phyloP scores from a whole-genome alignment of 2,797 vertebrate genomes.

The Cyprinella venusta region DNA sequence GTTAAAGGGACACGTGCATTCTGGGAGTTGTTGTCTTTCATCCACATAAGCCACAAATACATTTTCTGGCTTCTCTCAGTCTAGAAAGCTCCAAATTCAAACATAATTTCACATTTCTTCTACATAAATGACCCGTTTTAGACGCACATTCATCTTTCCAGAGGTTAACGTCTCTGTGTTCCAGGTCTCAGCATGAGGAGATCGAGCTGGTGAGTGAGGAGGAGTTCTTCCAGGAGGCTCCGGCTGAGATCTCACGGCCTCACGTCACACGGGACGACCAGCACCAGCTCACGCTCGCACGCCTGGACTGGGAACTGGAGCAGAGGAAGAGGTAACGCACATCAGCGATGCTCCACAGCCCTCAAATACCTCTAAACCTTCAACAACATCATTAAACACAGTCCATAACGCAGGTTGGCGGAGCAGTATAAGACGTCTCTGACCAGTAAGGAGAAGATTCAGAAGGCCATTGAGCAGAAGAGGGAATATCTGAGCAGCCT shows the following conservation, averaged over 20 bases:
- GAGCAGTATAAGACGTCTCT: constrained; percentile 93
- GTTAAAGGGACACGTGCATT: no score
- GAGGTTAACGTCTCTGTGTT: background rate
- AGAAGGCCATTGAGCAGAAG: constrained; percentile 96
- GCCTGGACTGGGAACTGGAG: constrained; percentile 97
- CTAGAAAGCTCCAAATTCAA: no score
- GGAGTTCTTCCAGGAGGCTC: constrained; percentile 91
- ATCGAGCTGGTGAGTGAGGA: constrained; percentile 92
- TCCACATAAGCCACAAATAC: no score
- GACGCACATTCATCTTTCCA: no score
- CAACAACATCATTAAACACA: background rate
- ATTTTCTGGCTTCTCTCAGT: no score
- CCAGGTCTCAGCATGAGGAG: constrained; percentile 96
- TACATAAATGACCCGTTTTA: no score
- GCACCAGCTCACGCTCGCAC: constrained; percentile 93
- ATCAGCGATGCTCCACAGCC: background rate
- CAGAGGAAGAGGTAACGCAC: constrained; percentile 90
- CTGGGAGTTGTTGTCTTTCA: no score
- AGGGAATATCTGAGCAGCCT: constrained; percentile 95
- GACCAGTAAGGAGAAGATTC: constrained; percentile 93
- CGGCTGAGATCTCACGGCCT: constrained; percentile 87
- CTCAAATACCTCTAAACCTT: background rate
- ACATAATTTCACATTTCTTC: no score
- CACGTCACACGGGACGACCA: constrained; percentile 86
- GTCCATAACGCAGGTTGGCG: constrained; percentile 81